Conservation (phyloP, 2,888 invertebrate genomes). For the Leptopilina syphax region DNA sequence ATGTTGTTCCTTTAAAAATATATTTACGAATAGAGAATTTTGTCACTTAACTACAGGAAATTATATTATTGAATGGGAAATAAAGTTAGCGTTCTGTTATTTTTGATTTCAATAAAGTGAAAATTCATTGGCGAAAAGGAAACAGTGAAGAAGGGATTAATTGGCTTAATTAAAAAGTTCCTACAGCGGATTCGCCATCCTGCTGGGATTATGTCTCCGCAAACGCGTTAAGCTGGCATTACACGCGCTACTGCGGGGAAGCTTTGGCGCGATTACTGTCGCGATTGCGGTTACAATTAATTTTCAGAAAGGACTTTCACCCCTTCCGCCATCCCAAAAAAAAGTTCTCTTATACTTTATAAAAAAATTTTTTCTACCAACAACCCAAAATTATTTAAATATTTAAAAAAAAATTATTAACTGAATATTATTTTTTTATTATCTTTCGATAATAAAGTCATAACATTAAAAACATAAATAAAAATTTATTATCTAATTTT, state of each 20-base stretch:
- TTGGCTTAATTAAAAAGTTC: constrained; percentile 50
- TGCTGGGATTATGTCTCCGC: constrained; percentile 45
- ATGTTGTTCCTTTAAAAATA: too few species aligned
- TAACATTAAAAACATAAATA: too few species aligned
- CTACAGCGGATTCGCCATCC: constrained; percentile 28
- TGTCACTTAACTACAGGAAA: not conserved
- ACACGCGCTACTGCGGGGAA: constrained; percentile 35
- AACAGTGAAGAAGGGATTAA: constrained; percentile 40
- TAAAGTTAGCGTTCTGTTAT: not conserved
- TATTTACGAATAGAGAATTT: too few species aligned
- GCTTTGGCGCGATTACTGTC: constrained; percentile 37
- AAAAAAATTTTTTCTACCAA: too few species aligned
- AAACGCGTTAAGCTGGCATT: constrained; percentile 45
- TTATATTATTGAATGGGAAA: not conserved
- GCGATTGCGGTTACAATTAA: constrained; percentile 42
- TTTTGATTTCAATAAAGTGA: constrained; percentile 4
- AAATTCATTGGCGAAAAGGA: constrained; percentile 17
- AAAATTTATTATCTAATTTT: too few species aligned
- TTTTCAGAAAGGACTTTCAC: constrained; percentile 18
- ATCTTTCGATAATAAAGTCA: too few species aligned
- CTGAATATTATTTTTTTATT: too few species aligned
- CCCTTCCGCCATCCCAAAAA: too few species aligned
- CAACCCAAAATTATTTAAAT: too few species aligned
- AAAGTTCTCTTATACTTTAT: too few species aligned
- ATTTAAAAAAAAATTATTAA: too few species aligned